A percentile compares a stretch with the other conserved stretches of the same genome.
Conservation (phyloP, 2,113 vertebrate genomes). For the Oncorhynchus masou region DNA sequence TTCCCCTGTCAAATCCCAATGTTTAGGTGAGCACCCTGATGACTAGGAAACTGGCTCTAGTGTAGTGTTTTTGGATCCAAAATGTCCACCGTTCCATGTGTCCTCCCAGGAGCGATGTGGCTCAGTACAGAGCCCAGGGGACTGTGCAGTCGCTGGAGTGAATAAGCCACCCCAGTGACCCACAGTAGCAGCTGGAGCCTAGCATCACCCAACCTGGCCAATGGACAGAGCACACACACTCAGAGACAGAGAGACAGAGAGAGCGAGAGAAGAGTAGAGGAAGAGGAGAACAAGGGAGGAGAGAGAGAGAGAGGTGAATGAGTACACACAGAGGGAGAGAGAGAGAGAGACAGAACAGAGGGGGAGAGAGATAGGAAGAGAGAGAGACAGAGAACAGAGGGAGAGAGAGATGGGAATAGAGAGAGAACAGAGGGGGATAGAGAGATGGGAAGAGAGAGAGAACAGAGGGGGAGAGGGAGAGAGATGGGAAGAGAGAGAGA, state of each 20-base stretch:
- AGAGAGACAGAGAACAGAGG: background rate
- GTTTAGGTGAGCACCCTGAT: too few relatives aligned
- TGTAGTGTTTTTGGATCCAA: too few relatives aligned
- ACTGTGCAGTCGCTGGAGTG: background rate
- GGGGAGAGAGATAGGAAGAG: background rate
- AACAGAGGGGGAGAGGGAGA: too few relatives aligned
- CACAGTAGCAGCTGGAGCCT: background rate
- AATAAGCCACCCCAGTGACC: background rate
- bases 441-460: background rate
- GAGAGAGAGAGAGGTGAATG: background rate
- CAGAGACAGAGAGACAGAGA: background rate
- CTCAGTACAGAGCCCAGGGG: background rate
- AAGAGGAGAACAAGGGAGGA: background rate
- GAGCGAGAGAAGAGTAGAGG: too few relatives aligned
- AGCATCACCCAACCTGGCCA: background rate
- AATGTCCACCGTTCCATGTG: background rate
- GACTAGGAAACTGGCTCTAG: too few relatives aligned
- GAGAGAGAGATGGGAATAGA: background rate
- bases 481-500: too few relatives aligned
- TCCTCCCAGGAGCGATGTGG: background rate
- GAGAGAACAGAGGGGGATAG: background rate
- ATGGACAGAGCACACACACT: background rate
- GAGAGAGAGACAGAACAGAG: too few relatives aligned
- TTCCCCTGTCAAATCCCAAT: too few relatives aligned
- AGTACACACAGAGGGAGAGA: background rate